Conservation (phyloP, 2,888 invertebrate species). For the Julus scanicus region DNA sequence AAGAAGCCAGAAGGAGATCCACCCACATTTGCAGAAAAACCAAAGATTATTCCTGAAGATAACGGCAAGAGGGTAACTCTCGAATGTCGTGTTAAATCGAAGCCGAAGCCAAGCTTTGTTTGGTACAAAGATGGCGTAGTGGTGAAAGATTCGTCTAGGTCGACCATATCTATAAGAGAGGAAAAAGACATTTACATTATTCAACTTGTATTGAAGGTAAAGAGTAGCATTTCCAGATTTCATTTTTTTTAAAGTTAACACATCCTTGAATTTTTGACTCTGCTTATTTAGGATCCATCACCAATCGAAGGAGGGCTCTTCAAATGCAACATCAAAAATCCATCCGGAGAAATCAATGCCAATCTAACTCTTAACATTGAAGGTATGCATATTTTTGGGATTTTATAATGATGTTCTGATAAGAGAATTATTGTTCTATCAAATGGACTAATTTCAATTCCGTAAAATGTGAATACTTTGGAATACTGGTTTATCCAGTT, state of each 20-base stretch:
- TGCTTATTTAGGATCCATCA: conserved; percentile 80
- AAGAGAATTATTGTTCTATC: background rate
- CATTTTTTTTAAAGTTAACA: conserved; percentile 5
- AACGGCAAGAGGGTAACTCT: conserved; percentile 96
- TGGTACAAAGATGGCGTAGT: conserved; percentile 94
- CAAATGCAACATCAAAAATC: conserved; percentile 97
- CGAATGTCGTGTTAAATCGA: conserved; percentile 91
- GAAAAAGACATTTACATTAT: conserved; percentile 89
- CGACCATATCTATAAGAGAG: conserved; percentile 82
- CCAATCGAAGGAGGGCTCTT: conserved; percentile 97
- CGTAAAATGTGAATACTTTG: too few species aligned
- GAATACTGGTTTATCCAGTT: too few species aligned
- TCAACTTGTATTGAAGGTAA: conserved; percentile 81
- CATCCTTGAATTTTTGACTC: background rate
- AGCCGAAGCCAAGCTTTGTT: conserved; percentile 92
- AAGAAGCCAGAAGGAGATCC: conserved; percentile 92
- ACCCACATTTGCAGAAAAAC: conserved; percentile 97
- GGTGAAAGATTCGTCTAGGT: conserved; percentile 83
- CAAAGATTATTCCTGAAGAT: conserved; percentile 98
- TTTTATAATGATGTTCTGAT: background rate
- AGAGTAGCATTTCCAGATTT: conserved; percentile 52
- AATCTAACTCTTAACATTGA: conserved; percentile 97
- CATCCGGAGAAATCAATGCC: conserved; percentile 95
- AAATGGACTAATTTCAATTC: too few species aligned
- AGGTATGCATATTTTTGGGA: conserved; percentile 78